phyloP scores from a whole-genome alignment of 2,113 vertebrate species.

The Rattus norvegicus region DNA sequence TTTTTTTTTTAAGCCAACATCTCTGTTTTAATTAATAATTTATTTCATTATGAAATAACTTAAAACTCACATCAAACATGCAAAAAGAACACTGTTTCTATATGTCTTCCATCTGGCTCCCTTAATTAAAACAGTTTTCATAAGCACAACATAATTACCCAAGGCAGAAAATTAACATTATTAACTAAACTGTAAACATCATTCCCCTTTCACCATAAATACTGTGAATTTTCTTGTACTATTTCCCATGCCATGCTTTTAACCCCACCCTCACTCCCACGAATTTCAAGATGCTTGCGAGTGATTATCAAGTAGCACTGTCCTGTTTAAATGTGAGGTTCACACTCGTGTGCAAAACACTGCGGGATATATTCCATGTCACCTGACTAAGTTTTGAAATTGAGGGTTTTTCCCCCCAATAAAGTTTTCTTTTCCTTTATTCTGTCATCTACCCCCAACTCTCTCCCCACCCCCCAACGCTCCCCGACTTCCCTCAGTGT shows the following conservation, averaged over 20 bases:
- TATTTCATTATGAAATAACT: slow-evolving; percentile 29
- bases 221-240: not conserved
- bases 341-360: not conserved
- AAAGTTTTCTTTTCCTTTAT: not conserved
- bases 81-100: not conserved
- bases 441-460: not conserved
- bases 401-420: not conserved
- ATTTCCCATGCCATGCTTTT: not conserved
- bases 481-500: not conserved
- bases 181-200: not conserved
- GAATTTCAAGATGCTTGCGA: not conserved
- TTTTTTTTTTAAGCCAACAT: not conserved
- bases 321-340: not conserved
- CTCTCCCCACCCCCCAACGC: not conserved
- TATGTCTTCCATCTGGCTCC: not conserved
- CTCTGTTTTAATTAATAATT: slow-evolving; percentile 13
- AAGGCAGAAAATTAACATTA: not conserved
- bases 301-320: not conserved
- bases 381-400: not conserved
- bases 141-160: not conserved
- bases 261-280: too few species aligned
- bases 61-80: not conserved
- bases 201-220: not conserved
- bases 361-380: not conserved
- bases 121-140: not conserved